Conservation (phyloP, 2,113 vertebrate genomes). For the Eira barbara region DNA sequence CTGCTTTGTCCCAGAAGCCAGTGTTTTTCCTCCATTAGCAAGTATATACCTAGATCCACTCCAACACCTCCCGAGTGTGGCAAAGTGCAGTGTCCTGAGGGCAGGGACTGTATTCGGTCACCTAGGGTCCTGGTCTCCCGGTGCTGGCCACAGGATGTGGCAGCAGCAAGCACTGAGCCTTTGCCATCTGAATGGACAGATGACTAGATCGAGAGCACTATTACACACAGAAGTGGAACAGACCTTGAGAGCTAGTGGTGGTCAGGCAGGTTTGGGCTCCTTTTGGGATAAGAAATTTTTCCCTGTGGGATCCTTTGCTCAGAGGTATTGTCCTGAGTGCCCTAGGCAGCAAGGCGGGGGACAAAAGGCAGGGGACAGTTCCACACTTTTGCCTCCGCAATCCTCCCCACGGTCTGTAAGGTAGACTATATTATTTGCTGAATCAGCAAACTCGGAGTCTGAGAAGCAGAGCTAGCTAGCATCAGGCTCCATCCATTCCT, state of each 20-base stretch:
- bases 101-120: background rate
- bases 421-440: background rate
- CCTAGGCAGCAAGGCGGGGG: too few relatives aligned
- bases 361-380: background rate
- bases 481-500: background rate
- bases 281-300: background rate
- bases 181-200: background rate
- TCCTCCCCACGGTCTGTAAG: background rate
- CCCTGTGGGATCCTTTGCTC: background rate
- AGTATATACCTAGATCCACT: background rate
- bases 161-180: background rate
- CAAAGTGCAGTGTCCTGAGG: background rate
- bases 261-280: background rate
- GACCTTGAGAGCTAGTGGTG: background rate
- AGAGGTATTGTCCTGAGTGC: background rate
- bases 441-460: background rate
- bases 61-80: background rate
- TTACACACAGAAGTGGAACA: background rate
- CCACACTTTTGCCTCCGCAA: background rate
- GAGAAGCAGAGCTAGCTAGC: background rate
- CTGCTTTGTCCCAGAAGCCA: background rate
- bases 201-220: background rate
- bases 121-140: rapidly evolving
- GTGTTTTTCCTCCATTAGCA: background rate
- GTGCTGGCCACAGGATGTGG: background rate